These are phyloP conservation scores for Drosophila helvetica DNA, from an alignment of 2,888 invertebrate species.

Conservation along the genomic window DNA sequence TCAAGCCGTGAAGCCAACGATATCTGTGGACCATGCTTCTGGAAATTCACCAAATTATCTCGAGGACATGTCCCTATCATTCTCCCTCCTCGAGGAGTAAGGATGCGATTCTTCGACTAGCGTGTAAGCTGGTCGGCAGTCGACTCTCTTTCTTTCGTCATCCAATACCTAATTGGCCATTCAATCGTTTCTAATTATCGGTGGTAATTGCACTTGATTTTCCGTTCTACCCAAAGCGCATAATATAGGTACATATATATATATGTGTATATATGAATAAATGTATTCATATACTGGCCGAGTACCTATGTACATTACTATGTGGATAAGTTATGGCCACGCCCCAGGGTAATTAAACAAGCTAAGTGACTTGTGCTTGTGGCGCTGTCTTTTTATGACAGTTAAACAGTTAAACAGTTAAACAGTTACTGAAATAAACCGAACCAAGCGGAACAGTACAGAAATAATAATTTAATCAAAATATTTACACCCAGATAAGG, in stretches of 20 bases:
- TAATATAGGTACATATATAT: neutral
- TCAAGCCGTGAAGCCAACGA: neutral
- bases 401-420: neutral
- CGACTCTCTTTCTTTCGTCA: neutral
- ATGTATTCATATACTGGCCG: neutral
- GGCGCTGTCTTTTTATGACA: conserved; percentile 6
- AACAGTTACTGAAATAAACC: conserved; percentile 15
- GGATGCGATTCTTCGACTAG: neutral
- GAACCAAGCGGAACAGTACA: conserved; percentile 7
- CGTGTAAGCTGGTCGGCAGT: neutral
- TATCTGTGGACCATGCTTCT: too few species aligned
- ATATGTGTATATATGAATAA: neutral
- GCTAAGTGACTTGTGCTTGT: conserved; percentile 12
- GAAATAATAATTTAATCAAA: conserved; percentile 29
- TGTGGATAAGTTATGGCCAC: conserved; percentile 7
- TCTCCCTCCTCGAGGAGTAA: too few species aligned
- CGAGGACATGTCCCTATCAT: too few species aligned
- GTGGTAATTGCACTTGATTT: conserved; percentile 24
- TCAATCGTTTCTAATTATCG: conserved; percentile 14
- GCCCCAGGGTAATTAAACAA: conserved; percentile 21
- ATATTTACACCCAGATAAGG: conserved; percentile 42
- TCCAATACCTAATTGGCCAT: conserved; percentile 13
- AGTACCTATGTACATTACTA: neutral
- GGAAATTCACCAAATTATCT: too few species aligned
- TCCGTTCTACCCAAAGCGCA: conserved; percentile 3